Base-by-base conservation (phyloP, 2,113 vertebrate species). In the Phylloscopus trochiloides region DNA sequence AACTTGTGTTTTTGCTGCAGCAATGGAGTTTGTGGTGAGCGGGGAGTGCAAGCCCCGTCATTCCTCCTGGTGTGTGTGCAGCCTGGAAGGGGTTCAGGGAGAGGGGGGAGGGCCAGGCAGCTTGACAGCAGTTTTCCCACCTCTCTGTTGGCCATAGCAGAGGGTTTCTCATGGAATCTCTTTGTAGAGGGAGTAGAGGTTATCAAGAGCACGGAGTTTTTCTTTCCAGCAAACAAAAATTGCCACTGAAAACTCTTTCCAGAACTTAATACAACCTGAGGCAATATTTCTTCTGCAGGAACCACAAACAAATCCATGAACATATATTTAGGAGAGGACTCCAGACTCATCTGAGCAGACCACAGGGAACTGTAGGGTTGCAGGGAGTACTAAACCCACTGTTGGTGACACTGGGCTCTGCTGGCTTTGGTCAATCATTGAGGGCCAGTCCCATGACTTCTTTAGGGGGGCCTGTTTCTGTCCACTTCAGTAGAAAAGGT, bases 1-100 rank as follows among this genome's bases (percentile, higher is more conserved):
- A 96, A 96, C 97, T 91, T 94, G 95, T 62, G 51, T 50, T 90
- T 77, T 72, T 3, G 19, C 82, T 84, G 85, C 57, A 51, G 85
- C 88, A 19, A 16, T 38, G 85, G 75, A 61, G 92, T 59, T 61
- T 87, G 82, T 76, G 48, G 76, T 68, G 93, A 88, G 78, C 3
- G 0, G 43, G 55, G 72, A 83, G 71, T 57, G 62, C 47, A 73
- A 92, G 79, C 70, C 61, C 29, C 26, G 45, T 82, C 88, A 48
- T 94, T 96, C 13, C 85, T 82, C 68, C 58, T 11, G 47, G 61
- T 40, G 51, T 59, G 40, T 58, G 51, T 78, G 86, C 50, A 29
- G 62, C 5, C 0, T 51, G 65, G 63, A 66, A 57, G 25, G 48
- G 26, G 4, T 31, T 77, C 70, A 66, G 55, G 66, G 67, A 76